A percentile compares a stretch with the other conserved stretches of the same genome.
phyloP scores from a whole-genome alignment of 2,888 invertebrate genomes.

The Athalia circularis region DNA sequence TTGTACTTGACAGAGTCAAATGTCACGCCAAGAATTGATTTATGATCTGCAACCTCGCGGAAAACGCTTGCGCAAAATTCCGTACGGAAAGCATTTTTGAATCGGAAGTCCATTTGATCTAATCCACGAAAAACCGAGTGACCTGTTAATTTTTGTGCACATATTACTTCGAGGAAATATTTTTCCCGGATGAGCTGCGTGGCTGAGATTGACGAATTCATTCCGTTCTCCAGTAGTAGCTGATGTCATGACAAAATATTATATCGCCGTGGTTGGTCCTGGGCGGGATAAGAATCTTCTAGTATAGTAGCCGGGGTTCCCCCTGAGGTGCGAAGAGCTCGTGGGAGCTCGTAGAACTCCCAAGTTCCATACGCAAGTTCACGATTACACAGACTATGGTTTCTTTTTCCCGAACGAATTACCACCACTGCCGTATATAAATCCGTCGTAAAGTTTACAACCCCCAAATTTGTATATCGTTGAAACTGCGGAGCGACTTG shows the following conservation, averaged over 20 bases:
- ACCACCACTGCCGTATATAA: constrained; percentile 47
- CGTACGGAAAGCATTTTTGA: too few species aligned
- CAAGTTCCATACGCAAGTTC: constrained; percentile 42
- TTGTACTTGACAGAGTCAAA: too few species aligned
- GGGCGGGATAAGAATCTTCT: constrained; percentile 18
- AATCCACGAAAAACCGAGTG: too few species aligned
- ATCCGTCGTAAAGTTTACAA: constrained; percentile 52
- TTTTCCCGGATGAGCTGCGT: neutral
- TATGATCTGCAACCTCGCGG: too few species aligned
- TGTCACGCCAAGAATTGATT: too few species aligned
- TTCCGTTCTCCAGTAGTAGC: constrained; percentile 19
- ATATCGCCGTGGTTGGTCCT: constrained; percentile 20
- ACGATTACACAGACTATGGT: constrained; percentile 53
- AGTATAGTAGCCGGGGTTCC: constrained; percentile 18
- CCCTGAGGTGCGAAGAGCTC: constrained; percentile 43
- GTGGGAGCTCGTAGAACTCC: constrained; percentile 41
- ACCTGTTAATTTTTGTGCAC: too few species aligned
- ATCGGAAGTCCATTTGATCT: too few species aligned
- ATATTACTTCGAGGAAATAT: neutral
- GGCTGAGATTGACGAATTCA: neutral
- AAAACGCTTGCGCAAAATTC: too few species aligned
- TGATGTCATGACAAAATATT: neutral
- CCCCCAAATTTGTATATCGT: constrained; percentile 51
- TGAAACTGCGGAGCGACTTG: constrained; percentile 44
- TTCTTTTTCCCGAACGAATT: constrained; percentile 16